A percentile compares a stretch with the other conserved stretches of the same genome.
phyloP scores from a whole-genome alignment of 1,140 invertebrate genomes.

The Calliphora vicina region DNA sequence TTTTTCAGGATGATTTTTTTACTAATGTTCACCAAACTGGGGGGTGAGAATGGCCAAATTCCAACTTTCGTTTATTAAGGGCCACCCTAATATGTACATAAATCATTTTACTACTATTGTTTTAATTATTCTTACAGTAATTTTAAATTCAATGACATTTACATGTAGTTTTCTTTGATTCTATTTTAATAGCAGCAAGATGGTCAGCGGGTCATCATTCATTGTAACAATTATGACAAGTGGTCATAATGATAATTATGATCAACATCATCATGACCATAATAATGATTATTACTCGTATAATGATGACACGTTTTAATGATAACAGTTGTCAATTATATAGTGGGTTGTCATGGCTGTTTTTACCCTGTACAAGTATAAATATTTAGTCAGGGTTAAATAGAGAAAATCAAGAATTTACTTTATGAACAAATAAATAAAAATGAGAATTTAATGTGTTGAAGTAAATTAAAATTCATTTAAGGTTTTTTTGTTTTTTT shows the following conservation, averaged over 20 bases:
- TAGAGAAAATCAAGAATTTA: conserved; percentile 14
- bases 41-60: too few species aligned
- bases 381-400: conserved; percentile 4
- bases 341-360: not conserved
- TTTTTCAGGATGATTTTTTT: too few species aligned
- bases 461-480: conserved; percentile 12
- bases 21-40: too few species aligned
- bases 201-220: too few species aligned
- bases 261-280: not conserved
- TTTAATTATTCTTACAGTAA: too few species aligned
- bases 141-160: too few species aligned
- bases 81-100: too few species aligned
- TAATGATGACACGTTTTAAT: not conserved
- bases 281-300: not conserved
- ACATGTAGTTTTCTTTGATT: too few species aligned
- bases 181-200: too few species aligned
- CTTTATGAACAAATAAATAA: not conserved
- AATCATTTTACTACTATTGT: too few species aligned
- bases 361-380: not conserved
- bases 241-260: not conserved
- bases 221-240: too few species aligned
- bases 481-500: not conserved
- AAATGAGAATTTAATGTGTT: conserved; percentile 8
- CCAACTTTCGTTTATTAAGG: too few species aligned
- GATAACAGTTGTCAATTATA: conserved; percentile 4